Evolutionary conservation across 2,113 vertebrate genomes (phyloP).

Genomic region (Campylorhamphus procurvoides): DNA sequence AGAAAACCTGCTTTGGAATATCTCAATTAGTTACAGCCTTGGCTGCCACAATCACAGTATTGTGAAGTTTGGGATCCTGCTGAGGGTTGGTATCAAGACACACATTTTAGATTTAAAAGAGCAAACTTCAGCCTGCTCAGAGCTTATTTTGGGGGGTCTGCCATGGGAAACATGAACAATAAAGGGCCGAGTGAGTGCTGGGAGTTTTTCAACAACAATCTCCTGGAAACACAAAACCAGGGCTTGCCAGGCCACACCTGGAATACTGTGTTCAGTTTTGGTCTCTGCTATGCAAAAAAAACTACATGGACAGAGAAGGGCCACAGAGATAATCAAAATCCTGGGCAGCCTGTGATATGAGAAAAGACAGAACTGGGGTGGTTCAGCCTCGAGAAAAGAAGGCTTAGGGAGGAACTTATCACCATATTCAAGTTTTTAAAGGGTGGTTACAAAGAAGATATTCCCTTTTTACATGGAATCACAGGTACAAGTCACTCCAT

Average conservation of each 20-base stretch:
- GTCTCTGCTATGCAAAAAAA: not conserved
- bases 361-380: not conserved
- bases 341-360: not conserved
- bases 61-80: not conserved
- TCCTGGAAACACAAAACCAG: not conserved
- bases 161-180: not conserved
- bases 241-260: not conserved
- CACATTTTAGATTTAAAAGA: not conserved
- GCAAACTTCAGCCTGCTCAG: not conserved
- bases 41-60: not conserved
- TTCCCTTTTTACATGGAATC: not conserved
- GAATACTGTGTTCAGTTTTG: not conserved
- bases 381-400: not conserved
- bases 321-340: not conserved
- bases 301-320: not conserved
- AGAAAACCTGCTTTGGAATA: not conserved
- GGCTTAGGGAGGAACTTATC: not conserved
- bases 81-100: not conserved
- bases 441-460: not conserved
- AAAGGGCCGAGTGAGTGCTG: not conserved
- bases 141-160: not conserved
- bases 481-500: accelerated
- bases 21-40: not conserved
- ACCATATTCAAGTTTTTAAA: not conserved
- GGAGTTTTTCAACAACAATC: not conserved